phyloP scores from a whole-genome alignment of 2,888 invertebrate genomes.

The Chironomus tentans region DNA sequence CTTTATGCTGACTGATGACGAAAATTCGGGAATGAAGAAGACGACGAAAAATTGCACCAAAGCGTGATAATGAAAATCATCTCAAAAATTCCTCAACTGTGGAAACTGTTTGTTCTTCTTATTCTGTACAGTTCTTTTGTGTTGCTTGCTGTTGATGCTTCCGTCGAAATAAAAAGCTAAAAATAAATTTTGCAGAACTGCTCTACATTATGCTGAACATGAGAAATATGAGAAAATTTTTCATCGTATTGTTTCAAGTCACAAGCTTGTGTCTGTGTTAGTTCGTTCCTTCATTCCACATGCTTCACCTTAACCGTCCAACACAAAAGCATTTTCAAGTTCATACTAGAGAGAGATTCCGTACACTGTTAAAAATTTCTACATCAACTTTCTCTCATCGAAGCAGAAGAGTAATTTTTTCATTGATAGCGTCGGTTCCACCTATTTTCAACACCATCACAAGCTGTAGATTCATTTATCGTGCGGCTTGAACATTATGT shows the following conservation, averaged over 20 bases:
- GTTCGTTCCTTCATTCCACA: neutral
- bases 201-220: neutral
- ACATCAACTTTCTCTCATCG: neutral
- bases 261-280: neutral
- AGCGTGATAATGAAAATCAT: neutral
- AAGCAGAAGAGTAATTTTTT: neutral
- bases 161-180: too few species aligned
- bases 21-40: neutral
- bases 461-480: neutral
- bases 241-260: neutral
- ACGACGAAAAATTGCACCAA: neutral
- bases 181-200: neutral
- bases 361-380: neutral
- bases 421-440: neutral
- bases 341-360: neutral
- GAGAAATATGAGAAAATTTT: neutral
- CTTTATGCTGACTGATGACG: neutral
- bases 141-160: neutral
- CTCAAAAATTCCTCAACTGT: neutral
- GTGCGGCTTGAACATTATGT: neutral
- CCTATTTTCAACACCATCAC: neutral
- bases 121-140: neutral
- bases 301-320: neutral
- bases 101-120: conserved; percentile 1
- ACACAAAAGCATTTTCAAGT: neutral